Evolutionary conservation across 2,113 vertebrate species (phyloP).

Genomic region (Alethe castanea): DNA sequence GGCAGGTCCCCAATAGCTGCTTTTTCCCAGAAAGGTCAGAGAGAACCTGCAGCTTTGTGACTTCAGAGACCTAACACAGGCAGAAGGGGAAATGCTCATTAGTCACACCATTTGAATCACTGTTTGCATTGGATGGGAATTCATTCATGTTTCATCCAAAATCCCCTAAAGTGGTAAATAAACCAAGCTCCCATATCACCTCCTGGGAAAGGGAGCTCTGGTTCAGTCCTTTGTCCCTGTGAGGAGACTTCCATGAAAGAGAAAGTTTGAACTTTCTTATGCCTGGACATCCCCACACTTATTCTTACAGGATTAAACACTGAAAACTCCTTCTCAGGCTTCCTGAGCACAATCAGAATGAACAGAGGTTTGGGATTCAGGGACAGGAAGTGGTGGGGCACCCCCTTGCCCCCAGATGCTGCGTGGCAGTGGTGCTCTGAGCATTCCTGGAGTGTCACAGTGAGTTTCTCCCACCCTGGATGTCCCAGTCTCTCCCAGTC

Average conservation of each 20-base stretch:
- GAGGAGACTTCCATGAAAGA: background rate
- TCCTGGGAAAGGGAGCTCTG: background rate
- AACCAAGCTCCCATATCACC: background rate
- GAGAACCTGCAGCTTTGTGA: slow-evolving; percentile 13
- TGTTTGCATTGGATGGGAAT: background rate
- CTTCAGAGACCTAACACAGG: background rate
- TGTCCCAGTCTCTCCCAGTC: background rate
- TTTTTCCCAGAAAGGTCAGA: slow-evolving; percentile 25
- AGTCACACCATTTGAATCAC: slow-evolving; percentile 2
- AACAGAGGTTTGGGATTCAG: background rate
- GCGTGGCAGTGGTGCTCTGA: background rate
- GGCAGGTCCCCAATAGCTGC: background rate
- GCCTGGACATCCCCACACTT: background rate
- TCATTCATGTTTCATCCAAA: background rate
- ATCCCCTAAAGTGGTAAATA: background rate
- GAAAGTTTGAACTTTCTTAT: background rate
- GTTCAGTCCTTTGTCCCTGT: background rate
- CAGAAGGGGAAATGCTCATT: slow-evolving; percentile 5
- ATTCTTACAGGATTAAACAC: background rate
- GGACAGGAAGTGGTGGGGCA: background rate
- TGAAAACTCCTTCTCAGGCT: background rate
- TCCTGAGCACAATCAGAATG: background rate
- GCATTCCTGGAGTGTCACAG: background rate
- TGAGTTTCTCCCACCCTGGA: background rate
- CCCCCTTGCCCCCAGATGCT: background rate